Evolutionary conservation across 2,797 vertebrate species (phyloP).

Genomic region (Channallabes apus): DNA sequence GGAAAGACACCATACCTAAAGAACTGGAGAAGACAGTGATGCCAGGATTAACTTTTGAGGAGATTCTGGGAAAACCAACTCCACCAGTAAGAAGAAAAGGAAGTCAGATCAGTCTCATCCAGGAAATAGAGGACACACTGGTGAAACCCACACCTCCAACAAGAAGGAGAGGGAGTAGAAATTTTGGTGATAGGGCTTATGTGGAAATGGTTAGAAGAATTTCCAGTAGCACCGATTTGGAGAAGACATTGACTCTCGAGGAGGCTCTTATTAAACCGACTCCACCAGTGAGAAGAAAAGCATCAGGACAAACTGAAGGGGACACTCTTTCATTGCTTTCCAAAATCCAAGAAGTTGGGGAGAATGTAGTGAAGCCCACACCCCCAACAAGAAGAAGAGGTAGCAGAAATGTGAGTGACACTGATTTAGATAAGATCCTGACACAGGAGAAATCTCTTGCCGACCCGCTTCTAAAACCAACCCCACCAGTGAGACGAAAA

Average conservation of each 20-base stretch:
- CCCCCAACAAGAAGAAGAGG: background rate
- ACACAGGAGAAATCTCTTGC: background rate
- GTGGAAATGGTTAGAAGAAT: background rate
- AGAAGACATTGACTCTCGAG: background rate
- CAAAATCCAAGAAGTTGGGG: conserved; percentile 10
- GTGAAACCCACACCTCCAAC: conserved; percentile 43
- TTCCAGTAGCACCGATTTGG: conserved; percentile 7
- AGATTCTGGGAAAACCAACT: conserved; percentile 33
- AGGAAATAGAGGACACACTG: conserved; percentile 14
- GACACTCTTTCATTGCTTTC: background rate
- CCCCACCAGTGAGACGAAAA: conserved; percentile 27
- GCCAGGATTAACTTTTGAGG: background rate
- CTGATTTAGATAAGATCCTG: background rate
- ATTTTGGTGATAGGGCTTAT: background rate
- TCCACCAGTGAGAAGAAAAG: conserved; percentile 25
- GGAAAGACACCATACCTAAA: background rate
- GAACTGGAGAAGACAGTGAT: background rate
- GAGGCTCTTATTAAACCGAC: conserved; percentile 7
- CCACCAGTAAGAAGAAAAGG: conserved; percentile 43
- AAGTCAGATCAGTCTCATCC: conserved; percentile 8
- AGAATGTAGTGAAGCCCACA: conserved; percentile 6
- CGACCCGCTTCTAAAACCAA: conserved; percentile 10
- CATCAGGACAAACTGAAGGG: conserved; percentile 3
- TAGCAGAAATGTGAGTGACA: background rate
- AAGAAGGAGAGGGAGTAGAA: conserved; percentile 42